phyloP scores from a whole-genome alignment of 2,113 vertebrate species.

The Oncorhynchus gorbuscha region DNA sequence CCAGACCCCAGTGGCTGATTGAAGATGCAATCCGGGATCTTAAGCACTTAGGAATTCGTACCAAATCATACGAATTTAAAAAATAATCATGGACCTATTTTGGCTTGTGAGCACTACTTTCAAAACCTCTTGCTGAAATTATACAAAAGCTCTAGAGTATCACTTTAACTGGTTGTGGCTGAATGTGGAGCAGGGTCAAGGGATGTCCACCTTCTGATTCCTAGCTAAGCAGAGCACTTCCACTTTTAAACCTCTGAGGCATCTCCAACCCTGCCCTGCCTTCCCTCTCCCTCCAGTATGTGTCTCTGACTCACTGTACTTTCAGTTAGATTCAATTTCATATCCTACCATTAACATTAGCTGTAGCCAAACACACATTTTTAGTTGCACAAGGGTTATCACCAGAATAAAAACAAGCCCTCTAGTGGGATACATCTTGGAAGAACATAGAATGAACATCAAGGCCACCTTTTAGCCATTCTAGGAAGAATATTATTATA shows the following conservation, averaged over 20 bases:
- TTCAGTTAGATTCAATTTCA: conserved; percentile 8
- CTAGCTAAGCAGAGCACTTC: conserved; percentile 17
- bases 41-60: no score
- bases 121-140: no score
- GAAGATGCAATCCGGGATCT: no score
- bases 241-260: conserved; percentile 18
- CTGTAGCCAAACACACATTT: not conserved
- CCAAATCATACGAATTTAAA: no score
- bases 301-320: conserved; percentile 16
- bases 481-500: not conserved
- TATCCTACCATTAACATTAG: not conserved
- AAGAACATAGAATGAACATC: not conserved
- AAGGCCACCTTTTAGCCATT: not conserved
- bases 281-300: not conserved
- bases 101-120: no score
- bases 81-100: no score
- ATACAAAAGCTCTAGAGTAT: no score
- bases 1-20: not conserved
- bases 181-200: not conserved
- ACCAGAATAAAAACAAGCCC: not conserved
- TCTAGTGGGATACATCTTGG: not conserved
- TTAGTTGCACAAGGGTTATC: not conserved
- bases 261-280: conserved; percentile 9
- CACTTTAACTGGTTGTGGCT: conserved; percentile 1
- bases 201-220: conserved; percentile 10